A percentile compares a stretch with the other conserved stretches of the same genome.
phyloP scores from a whole-genome alignment of 2,888 invertebrate species.

The Acrobasis suavella region DNA sequence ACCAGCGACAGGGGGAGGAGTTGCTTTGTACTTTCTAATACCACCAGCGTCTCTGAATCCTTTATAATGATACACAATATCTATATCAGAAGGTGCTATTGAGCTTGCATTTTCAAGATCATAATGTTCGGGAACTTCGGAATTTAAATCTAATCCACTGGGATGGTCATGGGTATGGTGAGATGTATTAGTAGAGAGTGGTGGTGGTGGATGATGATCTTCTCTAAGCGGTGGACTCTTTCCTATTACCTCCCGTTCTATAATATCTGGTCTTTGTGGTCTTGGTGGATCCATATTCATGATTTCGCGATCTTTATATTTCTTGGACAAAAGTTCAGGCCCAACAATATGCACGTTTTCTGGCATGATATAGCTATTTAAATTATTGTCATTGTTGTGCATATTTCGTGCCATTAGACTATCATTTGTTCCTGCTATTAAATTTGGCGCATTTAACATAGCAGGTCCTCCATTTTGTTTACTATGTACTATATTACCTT shows the following conservation, averaged over 20 bases:
- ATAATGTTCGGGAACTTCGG: constrained; percentile 94
- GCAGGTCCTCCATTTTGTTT: constrained; percentile 89
- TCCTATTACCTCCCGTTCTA: constrained; percentile 93
- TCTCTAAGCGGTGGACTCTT: constrained; percentile 91
- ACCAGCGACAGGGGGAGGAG: constrained; percentile 89
- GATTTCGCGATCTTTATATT: constrained; percentile 93
- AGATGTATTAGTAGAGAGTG: constrained; percentile 87
- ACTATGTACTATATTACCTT: constrained; percentile 87
- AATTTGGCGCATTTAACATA: constrained; percentile 86
- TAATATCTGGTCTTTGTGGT: constrained; percentile 95
- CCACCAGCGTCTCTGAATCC: constrained; percentile 94
- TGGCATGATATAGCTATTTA: constrained; percentile 86
- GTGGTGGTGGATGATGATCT: constrained; percentile 91
- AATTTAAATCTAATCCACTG: constrained; percentile 87
- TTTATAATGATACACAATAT: constrained; percentile 98
- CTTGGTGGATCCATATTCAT: constrained; percentile 87
- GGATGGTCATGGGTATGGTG: constrained; percentile 89
- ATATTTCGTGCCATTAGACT: constrained; percentile 86
- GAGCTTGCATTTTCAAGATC: constrained; percentile 98
- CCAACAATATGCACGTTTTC: constrained; percentile 90
- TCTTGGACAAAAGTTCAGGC: constrained; percentile 93
- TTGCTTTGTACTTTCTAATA: constrained; percentile 93
- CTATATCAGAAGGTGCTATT: constrained; percentile 98
- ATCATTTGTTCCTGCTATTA: constrained; percentile 86
- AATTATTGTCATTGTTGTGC: constrained; percentile 87